These are phyloP conservation scores for Aricia artaxerxes DNA, from an alignment of 2,888 invertebrate genomes.

Conservation along the genomic window DNA sequence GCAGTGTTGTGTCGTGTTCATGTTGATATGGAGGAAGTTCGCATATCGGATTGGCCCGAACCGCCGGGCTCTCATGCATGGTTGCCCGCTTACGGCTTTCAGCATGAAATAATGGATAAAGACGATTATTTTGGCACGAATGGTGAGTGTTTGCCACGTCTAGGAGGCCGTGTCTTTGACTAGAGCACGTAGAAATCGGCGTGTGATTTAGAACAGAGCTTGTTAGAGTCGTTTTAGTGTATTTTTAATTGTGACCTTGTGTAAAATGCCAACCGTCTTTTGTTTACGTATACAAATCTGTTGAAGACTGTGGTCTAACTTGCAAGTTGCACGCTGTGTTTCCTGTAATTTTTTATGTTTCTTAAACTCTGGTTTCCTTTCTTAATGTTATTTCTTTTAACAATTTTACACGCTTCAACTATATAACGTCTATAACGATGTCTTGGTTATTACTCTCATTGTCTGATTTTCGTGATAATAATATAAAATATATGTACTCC, in stretches of 20 bases:
- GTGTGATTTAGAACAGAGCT: conserved; percentile 14
- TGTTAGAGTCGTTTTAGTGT: conserved; percentile 12
- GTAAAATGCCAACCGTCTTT: conserved; percentile 25
- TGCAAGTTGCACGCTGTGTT: conserved; percentile 25
- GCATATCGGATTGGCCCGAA: conserved; percentile 84
- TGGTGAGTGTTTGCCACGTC: conserved; percentile 70
- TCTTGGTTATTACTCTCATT: not conserved
- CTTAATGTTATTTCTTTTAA: not conserved
- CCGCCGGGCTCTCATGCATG: conserved; percentile 87
- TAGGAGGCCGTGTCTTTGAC: conserved; percentile 45
- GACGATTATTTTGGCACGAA: conserved; percentile 84
- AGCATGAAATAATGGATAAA: conserved; percentile 83
- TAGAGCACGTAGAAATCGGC: conserved; percentile 43
- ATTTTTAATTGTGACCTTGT: conserved; percentile 26
- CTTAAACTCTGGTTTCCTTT: not conserved
- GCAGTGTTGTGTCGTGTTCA: conserved; percentile 77
- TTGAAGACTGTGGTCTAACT: not conserved
- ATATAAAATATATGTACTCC: not conserved
- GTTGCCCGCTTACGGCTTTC: conserved; percentile 90
- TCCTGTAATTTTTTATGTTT: conserved; percentile 5
- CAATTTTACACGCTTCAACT: not conserved
- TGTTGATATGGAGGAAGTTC: conserved; percentile 82
- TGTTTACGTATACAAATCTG: conserved; percentile 25
- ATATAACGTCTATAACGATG: not conserved
- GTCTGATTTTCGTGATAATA: not conserved